Base-by-base conservation (phyloP, 2,888 invertebrate species). In the Callyntrura guangdongensis region DNA sequence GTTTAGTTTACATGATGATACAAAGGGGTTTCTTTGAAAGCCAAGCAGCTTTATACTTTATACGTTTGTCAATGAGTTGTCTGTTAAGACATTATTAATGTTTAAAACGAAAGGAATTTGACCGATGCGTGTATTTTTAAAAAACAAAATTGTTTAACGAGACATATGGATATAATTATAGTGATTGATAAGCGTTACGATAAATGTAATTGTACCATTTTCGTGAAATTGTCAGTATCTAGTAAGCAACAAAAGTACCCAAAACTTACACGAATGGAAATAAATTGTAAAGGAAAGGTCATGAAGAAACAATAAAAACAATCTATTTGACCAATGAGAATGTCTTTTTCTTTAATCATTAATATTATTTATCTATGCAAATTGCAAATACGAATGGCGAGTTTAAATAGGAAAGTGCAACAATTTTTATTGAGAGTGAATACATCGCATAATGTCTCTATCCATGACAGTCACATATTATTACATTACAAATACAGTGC, bases 211-310 rank as follows among this genome's bases (percentile, higher is more conserved):
- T 36, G 20, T 61, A 61, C 9, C 5, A 61, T 61, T 9, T 53
- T 9, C 20, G 9, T 61, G 27, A 67, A 25, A 67, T 12, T 67
- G 67, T 67, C 67, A 25, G 5, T 67, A 67, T 67, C 8, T 67
- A 67, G 14, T 17, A 67, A 5, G 9, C 17, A 36, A 67, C n/a
- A 67, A 67, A 11, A 67, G 27, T 17, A 67, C 6, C 25, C 25
- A 25, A 27, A 14, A 67, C 12, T 17, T 25, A n/a, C 5, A 36
- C 67, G n/a, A 27, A 27, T 67, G 12, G 61, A 61, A 56, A 88
- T 72, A 83, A 84, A 89, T 45, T 72, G 45, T 72, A 45, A 72
- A 72, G 45, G 17, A 45, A 72, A 72, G 72, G 36, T 72, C 72
- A 72, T 45, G 17, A 20, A 69, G n/a, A 17, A 36, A 72, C 12